Evolutionary conservation across 2,888 invertebrate species (phyloP), one percentile per base, ranked within the genome.

Genomic region (Eupsilia transversa): DNA sequence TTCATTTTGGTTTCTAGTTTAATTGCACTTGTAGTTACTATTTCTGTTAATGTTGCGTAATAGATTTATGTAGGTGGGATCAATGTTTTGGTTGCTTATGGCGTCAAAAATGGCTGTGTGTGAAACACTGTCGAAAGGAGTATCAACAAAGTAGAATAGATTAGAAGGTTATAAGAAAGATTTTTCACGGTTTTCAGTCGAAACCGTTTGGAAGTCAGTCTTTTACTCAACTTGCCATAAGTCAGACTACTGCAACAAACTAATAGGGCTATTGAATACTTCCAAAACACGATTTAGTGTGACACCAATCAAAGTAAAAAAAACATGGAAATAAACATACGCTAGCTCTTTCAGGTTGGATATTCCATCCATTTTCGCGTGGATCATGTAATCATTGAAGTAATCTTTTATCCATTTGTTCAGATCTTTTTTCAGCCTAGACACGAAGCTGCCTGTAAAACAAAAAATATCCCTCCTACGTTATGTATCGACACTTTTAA

Each of bases 321-420:
- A 35, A 35, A 52, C 35, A 17, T 54, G 9, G 7, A 10, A 27
- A 14, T 20, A 38, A 27, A 82, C 68, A 38, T 82, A 89, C 93
- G 87, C 82, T 17, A 87, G 70, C 1, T 57, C 3, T 0, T 63
- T 1, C 0, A 87, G 57, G 54, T 87, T 78, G n/a, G 77, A 65
- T 14, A 81, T 71, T 12, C 84, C 86, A 0, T 86, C 66, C 12
- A 92, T 63, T 6, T 82, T 82, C 56, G 89, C 89, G 54, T 90
- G 89, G 76, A 92, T 89, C 6, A 95, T 86, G 65, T 91, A 93
- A 81, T 96, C 94, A 76, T 95, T 95, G 78, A 95, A 94, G 79
- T 93, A 96, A 85, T 96, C 95, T 74, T 92, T 93, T 23, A 95
- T 69, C 96, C 96, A 96, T 23, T 87, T 82, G 77, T 95, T 92